A percentile compares a stretch with the other conserved stretches of the same genome.
These are phyloP conservation scores for Hemibates koningsi DNA, from an alignment of 2,113 vertebrate species.

Conservation along the genomic window DNA sequence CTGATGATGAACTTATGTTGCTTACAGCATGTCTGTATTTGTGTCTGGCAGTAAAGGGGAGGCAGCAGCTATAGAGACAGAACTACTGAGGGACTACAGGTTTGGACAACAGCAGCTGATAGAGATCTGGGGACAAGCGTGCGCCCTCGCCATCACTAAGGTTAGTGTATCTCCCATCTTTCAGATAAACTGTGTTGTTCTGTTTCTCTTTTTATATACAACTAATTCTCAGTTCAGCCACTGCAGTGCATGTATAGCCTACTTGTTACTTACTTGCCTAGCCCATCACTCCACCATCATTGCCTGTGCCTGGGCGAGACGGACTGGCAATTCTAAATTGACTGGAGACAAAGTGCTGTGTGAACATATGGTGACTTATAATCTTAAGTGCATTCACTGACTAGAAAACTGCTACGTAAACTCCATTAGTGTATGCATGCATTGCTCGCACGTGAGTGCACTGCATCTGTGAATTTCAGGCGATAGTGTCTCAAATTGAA, in stretches of 20 bases:
- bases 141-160: constrained; percentile 88
- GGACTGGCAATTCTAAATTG: not conserved
- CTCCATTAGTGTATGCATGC: not conserved
- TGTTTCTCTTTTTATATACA: not conserved
- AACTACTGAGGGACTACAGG: constrained; percentile 85
- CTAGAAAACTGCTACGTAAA: not conserved
- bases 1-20: not conserved
- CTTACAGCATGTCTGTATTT: not conserved
- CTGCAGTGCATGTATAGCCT: not conserved
- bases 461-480: not conserved
- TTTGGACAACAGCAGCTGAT: constrained; percentile 90
- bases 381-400: not conserved
- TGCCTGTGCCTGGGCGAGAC: not conserved
- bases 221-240: not conserved
- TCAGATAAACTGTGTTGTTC: not conserved
- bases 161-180: constrained; percentile 48
- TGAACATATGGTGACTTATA: not conserved
- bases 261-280: not conserved
- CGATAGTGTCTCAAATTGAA: not conserved
- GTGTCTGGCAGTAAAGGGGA: constrained; percentile 76
- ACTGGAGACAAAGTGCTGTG: not conserved
- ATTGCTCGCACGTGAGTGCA: not conserved
- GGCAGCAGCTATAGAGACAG: constrained; percentile 78
- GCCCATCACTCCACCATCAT: not conserved
- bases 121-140: constrained; percentile 89